phyloP scores from a whole-genome alignment of 2,797 vertebrate species.

The Novumbra hubbsi region DNA sequence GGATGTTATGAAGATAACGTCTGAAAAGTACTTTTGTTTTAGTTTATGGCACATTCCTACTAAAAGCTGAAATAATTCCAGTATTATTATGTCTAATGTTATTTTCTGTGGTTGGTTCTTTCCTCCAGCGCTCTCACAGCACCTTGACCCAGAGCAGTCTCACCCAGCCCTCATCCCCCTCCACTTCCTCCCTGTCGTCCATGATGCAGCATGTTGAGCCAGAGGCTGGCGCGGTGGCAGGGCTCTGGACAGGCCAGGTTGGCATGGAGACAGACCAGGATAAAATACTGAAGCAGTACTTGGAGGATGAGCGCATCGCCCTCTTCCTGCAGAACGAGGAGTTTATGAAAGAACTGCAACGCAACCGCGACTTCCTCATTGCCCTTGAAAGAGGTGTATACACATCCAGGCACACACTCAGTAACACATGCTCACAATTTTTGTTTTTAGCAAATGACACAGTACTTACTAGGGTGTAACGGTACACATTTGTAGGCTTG shows the following conservation, averaged over 20 bases:
- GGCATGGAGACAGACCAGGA: conserved; percentile 83
- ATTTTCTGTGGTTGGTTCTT: not conserved
- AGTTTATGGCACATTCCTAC: not conserved
- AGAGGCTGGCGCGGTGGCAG: conserved; percentile 20
- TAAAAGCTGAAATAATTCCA: not conserved
- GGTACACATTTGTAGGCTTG: too few relatives aligned
- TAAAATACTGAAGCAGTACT: conserved; percentile 89
- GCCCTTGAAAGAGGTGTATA: conserved; percentile 91
- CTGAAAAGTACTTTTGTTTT: not conserved
- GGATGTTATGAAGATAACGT: not conserved
- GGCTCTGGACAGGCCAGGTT: conserved; percentile 42
- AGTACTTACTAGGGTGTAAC: too few relatives aligned
- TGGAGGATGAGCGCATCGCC: conserved; percentile 93
- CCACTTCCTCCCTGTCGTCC: conserved; percentile 66
- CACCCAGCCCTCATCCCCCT: conserved; percentile 59
- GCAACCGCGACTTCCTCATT: conserved; percentile 92
- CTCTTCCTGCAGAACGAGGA: conserved; percentile 96
- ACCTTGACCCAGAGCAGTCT: conserved; percentile 48
- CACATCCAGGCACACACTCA: conserved; percentile 2
- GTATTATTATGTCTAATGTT: not conserved
- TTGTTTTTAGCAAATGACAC: not conserved
- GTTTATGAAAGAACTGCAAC: conserved; percentile 96
- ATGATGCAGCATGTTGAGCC: conserved; percentile 53
- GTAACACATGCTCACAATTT: not conserved
- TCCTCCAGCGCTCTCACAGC: conserved; percentile 68